Evolutionary conservation across 2,113 vertebrate genomes (phyloP), one percentile per base, ranked within the genome.

Genomic region (Gasterosteus nipponicus): DNA sequence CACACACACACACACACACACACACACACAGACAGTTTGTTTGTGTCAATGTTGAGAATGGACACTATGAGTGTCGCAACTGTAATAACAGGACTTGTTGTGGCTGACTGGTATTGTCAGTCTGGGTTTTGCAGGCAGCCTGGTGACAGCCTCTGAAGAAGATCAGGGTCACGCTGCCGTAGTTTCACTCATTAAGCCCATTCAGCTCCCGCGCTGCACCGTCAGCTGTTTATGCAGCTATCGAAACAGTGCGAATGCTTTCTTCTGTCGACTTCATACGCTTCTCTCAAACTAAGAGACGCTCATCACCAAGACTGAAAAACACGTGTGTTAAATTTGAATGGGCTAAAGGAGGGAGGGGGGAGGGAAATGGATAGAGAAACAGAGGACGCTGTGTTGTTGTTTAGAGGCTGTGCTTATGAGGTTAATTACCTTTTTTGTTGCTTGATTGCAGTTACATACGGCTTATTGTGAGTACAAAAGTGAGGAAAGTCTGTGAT

Each of bases 401-500:
- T 87, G 86, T 89, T 91, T 89, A 88, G 86, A 81, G 62, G 88
- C 78, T 42, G 54, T 84, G 76, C 83, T 91, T 89, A 87, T 88
- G 77, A 90, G 81, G 80, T 82, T 89, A 90, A 91, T 89, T 74
- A 87, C 87, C 79, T 80, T 57, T 80, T 91, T 89, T 80, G 90
- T 89, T 89, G 86, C 84, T 87, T 87, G 86, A 89, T 86, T 84
- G 79, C 73, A 82, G 89, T 86, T 72, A 69, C 76, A 78, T 51
- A 61, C 62, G 79, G 64, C 82, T 69, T 84, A 74, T 62, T 61
- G 75, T 67, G 57, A 58, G 69, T 68, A 26, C 72, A 84, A 85
- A 71, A 78, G 86, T 83, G 85, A 38, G 41, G 78, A 81, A 79
- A 78, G n/a, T 73, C 77, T 58, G 56, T 44, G 72, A 39, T 82